These are phyloP conservation scores for Alouatta palliata DNA, from an alignment of 2,113 vertebrate genomes.

Conservation along the genomic window DNA sequence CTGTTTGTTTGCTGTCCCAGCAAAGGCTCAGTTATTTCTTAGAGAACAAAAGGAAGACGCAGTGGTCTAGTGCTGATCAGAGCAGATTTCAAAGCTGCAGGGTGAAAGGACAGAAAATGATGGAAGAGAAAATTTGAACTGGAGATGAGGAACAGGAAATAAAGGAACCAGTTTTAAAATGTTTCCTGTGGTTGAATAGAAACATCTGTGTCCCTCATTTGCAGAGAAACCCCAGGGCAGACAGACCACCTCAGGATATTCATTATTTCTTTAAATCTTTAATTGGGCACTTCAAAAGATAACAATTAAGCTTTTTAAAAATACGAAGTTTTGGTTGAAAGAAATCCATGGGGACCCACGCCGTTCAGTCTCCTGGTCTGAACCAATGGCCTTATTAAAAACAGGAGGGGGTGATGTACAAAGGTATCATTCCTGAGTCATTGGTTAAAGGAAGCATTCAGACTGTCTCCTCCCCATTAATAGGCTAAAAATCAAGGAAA, in stretches of 20 bases:
- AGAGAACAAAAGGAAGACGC: background rate
- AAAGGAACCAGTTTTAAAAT: background rate
- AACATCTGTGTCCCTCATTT: background rate
- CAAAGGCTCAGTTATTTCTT: background rate
- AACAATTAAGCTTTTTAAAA: slow-evolving; percentile 42
- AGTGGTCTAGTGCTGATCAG: too few relatives aligned
- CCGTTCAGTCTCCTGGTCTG: slow-evolving; percentile 13
- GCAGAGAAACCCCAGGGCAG: background rate
- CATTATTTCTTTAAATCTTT: slow-evolving; percentile 56
- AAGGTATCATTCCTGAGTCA: background rate
- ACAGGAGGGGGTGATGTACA: slow-evolving; percentile 17
- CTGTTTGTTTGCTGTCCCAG: background rate
- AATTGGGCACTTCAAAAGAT: slow-evolving; percentile 52
- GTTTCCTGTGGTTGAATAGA: background rate
- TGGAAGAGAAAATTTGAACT: background rate
- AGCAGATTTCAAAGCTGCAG: background rate
- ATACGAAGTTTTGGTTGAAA: slow-evolving; percentile 46
- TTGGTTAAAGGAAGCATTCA: background rate
- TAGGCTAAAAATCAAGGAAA: background rate
- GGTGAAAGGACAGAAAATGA: background rate
- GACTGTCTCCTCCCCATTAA: background rate
- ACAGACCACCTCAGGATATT: background rate
- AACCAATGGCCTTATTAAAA: slow-evolving; percentile 43
- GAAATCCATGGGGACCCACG: background rate
- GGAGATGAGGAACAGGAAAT: slow-evolving; percentile 37